Base-by-base conservation (phyloP, 2,113 vertebrate genomes). In the Falco punctatus region DNA sequence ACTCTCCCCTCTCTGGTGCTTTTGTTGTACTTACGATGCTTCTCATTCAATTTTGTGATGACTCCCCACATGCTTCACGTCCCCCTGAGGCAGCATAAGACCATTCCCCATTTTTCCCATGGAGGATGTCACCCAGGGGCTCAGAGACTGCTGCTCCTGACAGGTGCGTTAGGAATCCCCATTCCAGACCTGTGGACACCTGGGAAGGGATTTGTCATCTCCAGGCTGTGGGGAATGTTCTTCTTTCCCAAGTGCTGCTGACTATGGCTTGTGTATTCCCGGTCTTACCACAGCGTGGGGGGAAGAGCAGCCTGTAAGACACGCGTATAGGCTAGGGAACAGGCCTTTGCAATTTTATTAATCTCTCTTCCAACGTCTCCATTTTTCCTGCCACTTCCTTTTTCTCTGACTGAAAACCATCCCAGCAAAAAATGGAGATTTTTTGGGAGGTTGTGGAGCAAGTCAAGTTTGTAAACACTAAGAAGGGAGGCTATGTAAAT, bases 21-120 rank as follows among this genome's bases (percentile, higher is more conserved):
- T 67, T 59, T 42, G 6, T 18, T 69, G 13, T 59, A 32, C 48
- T 75, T 64, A 30, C 0, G 1, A 14, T 0, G 0, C 18, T 67
- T 13, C 64, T 58, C 2, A 0, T 16, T 54, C 42, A 38, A 19
- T 40, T 51, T 42, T 69, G 38, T 42, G 51, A 81, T 54, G 28
- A 42, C 15, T 27, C 38, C 20, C 8, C 11, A 35, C 1, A 0
- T 24, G 19, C n/a, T 33, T 42, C 4, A 3, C 18, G 13, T 40
- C 16, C 5, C 16, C 10, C 13, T 38, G 46, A 16, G 8, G 9
- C 17, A 28, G 7, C 4, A 5, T 57, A 51, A 66, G 27, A 40
- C 13, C 2, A 0, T 52, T 61, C 11, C 48, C 30, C 3, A 0
- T 33, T 75, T 42, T 67, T 44, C 62, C 75, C n/a, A 5, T 11